phyloP scores from a whole-genome alignment of 2,113 vertebrate species.

The Melospiza melodia region DNA sequence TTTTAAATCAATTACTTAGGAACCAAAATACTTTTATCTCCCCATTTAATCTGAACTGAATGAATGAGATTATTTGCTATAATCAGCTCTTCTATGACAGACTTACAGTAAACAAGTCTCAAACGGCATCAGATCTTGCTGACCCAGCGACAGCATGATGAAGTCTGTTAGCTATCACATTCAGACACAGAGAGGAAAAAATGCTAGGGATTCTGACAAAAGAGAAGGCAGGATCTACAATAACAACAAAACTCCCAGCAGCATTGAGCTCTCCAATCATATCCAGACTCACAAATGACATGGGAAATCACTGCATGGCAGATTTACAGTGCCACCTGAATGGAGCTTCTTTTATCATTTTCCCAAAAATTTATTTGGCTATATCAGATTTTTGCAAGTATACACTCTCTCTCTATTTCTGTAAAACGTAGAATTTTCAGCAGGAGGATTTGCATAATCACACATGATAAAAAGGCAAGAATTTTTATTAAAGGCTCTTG shows the following conservation, averaged over 20 bases:
- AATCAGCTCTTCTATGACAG: conserved; percentile 34
- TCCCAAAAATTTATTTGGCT: not conserved
- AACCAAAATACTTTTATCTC: not conserved
- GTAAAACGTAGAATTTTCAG: not conserved
- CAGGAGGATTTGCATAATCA: not conserved
- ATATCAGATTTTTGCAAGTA: not conserved
- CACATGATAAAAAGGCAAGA: not conserved
- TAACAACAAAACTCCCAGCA: not conserved
- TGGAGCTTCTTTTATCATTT: not conserved
- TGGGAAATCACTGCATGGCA: not conserved
- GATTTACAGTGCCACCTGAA: not conserved
- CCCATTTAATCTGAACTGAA: conserved; percentile 38
- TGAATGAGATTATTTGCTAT: conserved; percentile 43
- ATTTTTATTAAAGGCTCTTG: not conserved
- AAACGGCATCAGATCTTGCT: not conserved
- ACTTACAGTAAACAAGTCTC: conserved; percentile 14
- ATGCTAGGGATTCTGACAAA: not conserved
- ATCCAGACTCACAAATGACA: not conserved
- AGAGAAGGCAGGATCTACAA: not conserved
- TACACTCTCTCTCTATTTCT: not conserved
- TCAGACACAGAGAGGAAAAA: not conserved
- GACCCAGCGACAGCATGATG: not conserved
- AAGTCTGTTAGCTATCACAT: not conserved
- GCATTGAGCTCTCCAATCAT: not conserved
- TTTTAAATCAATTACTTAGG: conserved; percentile 1